Base-by-base conservation (phyloP, 2,797 vertebrate species). In the Podarcis lilfordi region DNA sequence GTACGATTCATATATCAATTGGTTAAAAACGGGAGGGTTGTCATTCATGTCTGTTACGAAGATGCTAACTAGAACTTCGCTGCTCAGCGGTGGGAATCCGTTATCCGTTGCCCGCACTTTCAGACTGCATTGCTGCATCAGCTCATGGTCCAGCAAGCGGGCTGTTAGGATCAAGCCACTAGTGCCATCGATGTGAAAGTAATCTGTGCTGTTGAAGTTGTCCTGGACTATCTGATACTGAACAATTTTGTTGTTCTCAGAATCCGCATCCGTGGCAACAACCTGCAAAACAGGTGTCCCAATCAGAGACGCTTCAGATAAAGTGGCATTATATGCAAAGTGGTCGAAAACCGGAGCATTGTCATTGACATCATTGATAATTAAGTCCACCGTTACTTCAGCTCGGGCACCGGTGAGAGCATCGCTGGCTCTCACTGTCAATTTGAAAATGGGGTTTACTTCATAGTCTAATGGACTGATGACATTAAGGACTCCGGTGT, bases 91-190 rank as follows among this genome's bases (percentile, higher is more conserved):
- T 11, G 99, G 99, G 91, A 99, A 99, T n/a, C 99, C 99, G 45
- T 98, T 98, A 93, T 99, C 99, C 0, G 97, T 98, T 45, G 98
- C 98, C 94, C 97, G 97, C 91, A 99, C 98, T 92, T 97, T 97
- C 91, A 99, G 98, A 82, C 96, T 96, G 90, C 98, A 99, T 43
- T 97, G 97, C 61, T 98, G 98, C 71, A 98, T 95, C 21, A 97
- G 91, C 88, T 99, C 99, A 27, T 99, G 98, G 95, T 99, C 99
- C 19, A 99, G 95, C 96, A 98, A 97, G 15, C 99, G 97, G 0
- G 99, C 98, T 3, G 99, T 99, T 66, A 99, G 96, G 92, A 99
- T 99, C 55, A 99, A 95, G 61, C 99, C 99, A 80, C 99, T 99
- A 91, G 98, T 97, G 37, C 98, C 98, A 90, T 99, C 99, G 72